Evolutionary conservation across 2,888 invertebrate species (phyloP), one percentile per base, ranked within the genome.

Genomic region (Pristionchus mayeri): DNA sequence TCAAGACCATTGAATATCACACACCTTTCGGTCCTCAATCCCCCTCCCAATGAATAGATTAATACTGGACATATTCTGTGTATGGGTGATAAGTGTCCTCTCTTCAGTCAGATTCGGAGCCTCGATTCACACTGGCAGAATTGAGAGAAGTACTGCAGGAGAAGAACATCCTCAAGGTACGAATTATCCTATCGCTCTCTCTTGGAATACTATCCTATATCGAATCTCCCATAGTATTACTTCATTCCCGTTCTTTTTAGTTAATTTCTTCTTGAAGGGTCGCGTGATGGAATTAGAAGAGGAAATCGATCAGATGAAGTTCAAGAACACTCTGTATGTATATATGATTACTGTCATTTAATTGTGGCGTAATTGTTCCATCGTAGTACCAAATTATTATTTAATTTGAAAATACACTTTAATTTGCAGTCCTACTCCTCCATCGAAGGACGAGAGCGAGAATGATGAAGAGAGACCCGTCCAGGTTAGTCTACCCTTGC

Each of bases 261-360:
- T 34, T 4, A 3, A 48, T 7, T 37, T 3, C n/a, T 34, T 76
- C 9, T 54, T 85, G 24, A n/a, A 85, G 84, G 89, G 89, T n/a
- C 95, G 96, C 92, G 95, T 98, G 82, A 96, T 96, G 92, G 96
- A 97, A 93, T 95, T 98, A n/a, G 97, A 97, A 93, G 97, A 98
- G 91, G 97, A 98, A 93, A 93, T 98, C 88, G 95, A 95, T 30
- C 86, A 86, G 52, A 86, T 89, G 83, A 87, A 88, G 18, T 87
- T 40, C 2, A 27, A 48, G 27, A 75, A 9, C 71, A 71, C 37
- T 24, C 34, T 75, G 75, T 48, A 11, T 48, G 48, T 48, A 13
- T n/a, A 40, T 6, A 60, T 37, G 9, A 40, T 81, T n/a, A n/a
- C 37, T 34, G n/a, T 48, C n/a, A 79, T 54, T 48, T 48, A 1